These are phyloP conservation scores for Corythaeola cristata DNA, from an alignment of 2,113 vertebrate species.

Conservation along the genomic window DNA sequence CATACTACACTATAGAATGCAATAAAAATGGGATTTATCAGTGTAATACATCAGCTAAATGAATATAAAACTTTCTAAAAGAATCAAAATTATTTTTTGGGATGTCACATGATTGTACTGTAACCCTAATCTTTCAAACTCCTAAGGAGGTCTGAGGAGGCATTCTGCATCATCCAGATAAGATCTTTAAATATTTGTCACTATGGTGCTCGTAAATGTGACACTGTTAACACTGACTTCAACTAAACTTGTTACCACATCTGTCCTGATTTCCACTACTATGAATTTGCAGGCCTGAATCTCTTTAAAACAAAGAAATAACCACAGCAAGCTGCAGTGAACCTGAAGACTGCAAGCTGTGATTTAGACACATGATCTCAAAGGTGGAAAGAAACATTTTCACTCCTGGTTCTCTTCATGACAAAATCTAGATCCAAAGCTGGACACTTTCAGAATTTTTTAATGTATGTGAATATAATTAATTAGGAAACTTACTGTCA, in stretches of 20 bases:
- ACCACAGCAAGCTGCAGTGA: neutral
- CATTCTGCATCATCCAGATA: neutral
- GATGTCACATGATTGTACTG: neutral
- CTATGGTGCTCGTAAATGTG: neutral
- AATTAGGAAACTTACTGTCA: neutral
- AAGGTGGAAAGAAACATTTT: neutral
- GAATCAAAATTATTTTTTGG: neutral
- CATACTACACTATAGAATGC: neutral
- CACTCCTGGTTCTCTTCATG: neutral
- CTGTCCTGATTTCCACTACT: neutral
- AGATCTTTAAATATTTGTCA: neutral
- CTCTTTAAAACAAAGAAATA: neutral
- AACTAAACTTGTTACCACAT: neutral
- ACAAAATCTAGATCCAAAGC: neutral
- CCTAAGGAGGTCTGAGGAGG: neutral
- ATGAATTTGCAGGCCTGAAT: neutral
- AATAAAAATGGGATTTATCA: slow-evolving; percentile 17
- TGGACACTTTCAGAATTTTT: neutral
- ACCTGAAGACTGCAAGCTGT: neutral
- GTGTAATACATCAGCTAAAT: neutral
- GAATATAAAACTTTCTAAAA: neutral
- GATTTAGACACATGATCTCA: neutral
- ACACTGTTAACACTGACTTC: neutral
- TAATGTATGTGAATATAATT: neutral
- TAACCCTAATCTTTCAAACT: neutral